These are phyloP conservation scores for Heliconius hewitsoni DNA, from an alignment of 1,140 invertebrate genomes.

Conservation along the genomic window DNA sequence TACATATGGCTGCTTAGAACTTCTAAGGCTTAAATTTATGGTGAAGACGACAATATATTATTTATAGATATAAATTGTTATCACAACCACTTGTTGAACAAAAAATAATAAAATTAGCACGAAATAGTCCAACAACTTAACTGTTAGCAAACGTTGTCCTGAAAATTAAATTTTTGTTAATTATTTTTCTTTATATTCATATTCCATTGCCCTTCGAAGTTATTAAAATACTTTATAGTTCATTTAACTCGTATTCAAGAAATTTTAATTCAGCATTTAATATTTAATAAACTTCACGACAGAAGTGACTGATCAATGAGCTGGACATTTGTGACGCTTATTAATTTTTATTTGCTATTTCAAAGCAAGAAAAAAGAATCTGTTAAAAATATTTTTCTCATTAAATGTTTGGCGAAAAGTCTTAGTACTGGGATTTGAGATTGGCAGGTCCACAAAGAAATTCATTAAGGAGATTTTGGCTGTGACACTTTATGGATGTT, in stretches of 20 bases:
- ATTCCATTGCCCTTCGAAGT: neutral
- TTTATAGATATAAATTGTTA: neutral
- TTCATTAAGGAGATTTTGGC: conserved; percentile 37
- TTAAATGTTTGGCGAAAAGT: conserved; percentile 13
- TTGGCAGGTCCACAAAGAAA: conserved; percentile 33
- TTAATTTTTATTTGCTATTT: conserved; percentile 6
- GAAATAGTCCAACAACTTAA: neutral
- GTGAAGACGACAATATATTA: neutral
- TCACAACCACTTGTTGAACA: neutral
- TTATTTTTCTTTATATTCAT: conserved; percentile 5
- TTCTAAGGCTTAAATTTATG: neutral
- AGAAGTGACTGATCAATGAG: neutral
- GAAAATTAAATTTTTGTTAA: conserved; percentile 5
- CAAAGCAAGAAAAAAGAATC: neutral
- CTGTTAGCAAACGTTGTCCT: neutral
- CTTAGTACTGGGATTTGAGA: conserved; percentile 16
- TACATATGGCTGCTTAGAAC: conserved; percentile 6
- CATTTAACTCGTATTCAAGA: conserved; percentile 6
- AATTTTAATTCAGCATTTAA: neutral
- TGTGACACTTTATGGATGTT: conserved; percentile 30
- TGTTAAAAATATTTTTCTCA: conserved; percentile 7
- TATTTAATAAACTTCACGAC: neutral
- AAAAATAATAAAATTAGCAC: neutral
- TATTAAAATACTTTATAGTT: conserved; percentile 11
- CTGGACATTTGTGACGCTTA: neutral